Evolutionary conservation across 2,888 invertebrate genomes (phyloP), one percentile per base, ranked within the genome.

Genomic region (Bugulina stolonifera): DNA sequence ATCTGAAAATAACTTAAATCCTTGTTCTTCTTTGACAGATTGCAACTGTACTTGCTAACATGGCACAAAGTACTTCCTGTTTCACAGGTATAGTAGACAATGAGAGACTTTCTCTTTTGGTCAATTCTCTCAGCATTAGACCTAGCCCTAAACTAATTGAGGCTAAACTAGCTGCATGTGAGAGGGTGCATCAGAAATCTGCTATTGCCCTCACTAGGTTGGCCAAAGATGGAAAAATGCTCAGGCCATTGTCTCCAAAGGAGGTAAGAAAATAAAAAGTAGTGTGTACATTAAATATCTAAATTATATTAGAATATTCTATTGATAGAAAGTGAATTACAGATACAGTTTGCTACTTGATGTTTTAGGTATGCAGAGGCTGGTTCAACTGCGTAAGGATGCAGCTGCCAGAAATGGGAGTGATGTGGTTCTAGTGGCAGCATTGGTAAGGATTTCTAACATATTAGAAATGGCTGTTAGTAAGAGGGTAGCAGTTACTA

Each of bases 41-140:
- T 25, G 93, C 93, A 1, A 91, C 93, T 0, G 88, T 96, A 71
- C 86, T 96, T n/a, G 92, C 93, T 64, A 93, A 94, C 75, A 89
- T 95, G 85, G 91, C 93, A 0, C 89, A 90, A 73, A 87, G 89
- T 74, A 79, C 80, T 35, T 75, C 76, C 18, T 90, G 91, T 78
- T 87, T 91, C 76, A 85, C 88, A 71, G 88, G 90, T 77, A 87
- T 94, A 77, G 89, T 90, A 0, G 85, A 86, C 14, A 85, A 87
- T 73, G 84, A 88, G 58, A 89, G 90, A 0, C 86, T 89, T 29
- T 89, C 88, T 58, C 90, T 91, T 64, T 87, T 93, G 23, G 87
- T 93, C 74, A 89, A 89, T 83, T 92, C 91, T 84, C 86, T 90
- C 73, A 89, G 89, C 77, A 87, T 88, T 84, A 87, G 78, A 80